A percentile compares a stretch with the other conserved stretches of the same genome.
These are phyloP conservation scores for Cinara cedri DNA, from an alignment of 2,888 invertebrate species.

Conservation along the genomic window DNA sequence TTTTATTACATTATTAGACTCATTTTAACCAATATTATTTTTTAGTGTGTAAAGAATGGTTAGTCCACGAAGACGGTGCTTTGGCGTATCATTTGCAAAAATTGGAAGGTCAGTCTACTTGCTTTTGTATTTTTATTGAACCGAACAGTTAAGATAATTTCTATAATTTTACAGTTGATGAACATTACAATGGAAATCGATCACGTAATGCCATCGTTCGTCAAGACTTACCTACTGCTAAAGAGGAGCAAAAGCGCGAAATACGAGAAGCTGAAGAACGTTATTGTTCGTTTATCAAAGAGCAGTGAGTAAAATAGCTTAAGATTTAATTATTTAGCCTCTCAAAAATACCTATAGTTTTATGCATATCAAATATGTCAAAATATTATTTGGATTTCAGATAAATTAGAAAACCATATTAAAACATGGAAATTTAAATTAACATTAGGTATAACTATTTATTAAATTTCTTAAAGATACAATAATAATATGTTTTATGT, in stretches of 20 bases:
- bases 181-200: constrained; percentile 79
- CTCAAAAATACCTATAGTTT: too few relatives aligned
- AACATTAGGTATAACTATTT: too few relatives aligned
- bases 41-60: constrained; percentile 81
- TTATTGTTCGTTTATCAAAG: constrained; percentile 69
- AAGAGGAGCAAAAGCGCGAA: constrained; percentile 75
- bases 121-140: not conserved
- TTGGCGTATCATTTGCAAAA: constrained; percentile 80
- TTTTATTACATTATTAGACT: not conserved
- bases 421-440: too few relatives aligned
- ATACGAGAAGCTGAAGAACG: constrained; percentile 70
- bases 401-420: too few relatives aligned
- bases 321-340: too few relatives aligned
- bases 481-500: too few relatives aligned
- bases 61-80: constrained; percentile 82
- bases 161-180: constrained; percentile 67
- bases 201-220: constrained; percentile 77
- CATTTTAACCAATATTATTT: constrained; percentile 59
- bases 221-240: constrained; percentile 78
- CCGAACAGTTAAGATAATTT: not conserved
- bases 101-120: constrained; percentile 73
- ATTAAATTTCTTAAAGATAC: too few relatives aligned
- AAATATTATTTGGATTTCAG: too few relatives aligned
- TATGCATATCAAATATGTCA: too few relatives aligned
- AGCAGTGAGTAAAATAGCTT: constrained; percentile 68